Base-by-base conservation (phyloP, 2,888 invertebrate genomes). In the Drosophila hamatofila region DNA sequence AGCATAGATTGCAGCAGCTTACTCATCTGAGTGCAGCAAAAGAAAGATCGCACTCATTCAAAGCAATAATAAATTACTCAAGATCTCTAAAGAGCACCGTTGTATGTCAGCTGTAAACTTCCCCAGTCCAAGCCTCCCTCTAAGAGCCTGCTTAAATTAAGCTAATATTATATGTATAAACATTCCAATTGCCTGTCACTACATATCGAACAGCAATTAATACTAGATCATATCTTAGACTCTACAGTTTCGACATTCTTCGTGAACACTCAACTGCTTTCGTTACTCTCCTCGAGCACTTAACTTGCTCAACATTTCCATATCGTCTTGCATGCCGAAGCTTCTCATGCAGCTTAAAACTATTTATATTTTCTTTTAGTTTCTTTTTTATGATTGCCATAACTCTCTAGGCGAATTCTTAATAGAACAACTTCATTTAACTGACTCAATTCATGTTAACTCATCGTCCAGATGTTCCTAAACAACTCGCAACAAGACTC, bases 401-500 rank as follows among this genome's bases (percentile, higher is more conserved):
- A 69, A 42, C 35, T 63, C 59, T 59, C n/a, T 9, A 35, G 51
- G 56, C 57, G 25, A 49, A 70, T 70, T 73, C 63, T 46, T 39
- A n/a, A 30, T 41, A 16, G 66, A 70, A 83, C 72, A 71, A 62
- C 81, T 81, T 84, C 71, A 83, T 83, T 83, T 72, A 72, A 71
- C 75, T 61, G 78, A 75, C 80, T 73, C 67, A 56, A 75, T 70
- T 78, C 67, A 39, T 83, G 83, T 83, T 63, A 80, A 80, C 65
- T 79, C 79, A 84, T 65, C 65, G 58, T 78, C 76, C 80, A 82
- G 60, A 69, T 83, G 84, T 84, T 80, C 72, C 27, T 62, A 33
- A 27, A 54, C 54, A 72, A 61, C 65, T 51, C 41, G 54, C 41
- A 60, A 66, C 37, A 56, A 59, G 64, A 70, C 70, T 73, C 70